phyloP scores from a whole-genome alignment of 1,140 invertebrate species.

The Ericerus pela region DNA sequence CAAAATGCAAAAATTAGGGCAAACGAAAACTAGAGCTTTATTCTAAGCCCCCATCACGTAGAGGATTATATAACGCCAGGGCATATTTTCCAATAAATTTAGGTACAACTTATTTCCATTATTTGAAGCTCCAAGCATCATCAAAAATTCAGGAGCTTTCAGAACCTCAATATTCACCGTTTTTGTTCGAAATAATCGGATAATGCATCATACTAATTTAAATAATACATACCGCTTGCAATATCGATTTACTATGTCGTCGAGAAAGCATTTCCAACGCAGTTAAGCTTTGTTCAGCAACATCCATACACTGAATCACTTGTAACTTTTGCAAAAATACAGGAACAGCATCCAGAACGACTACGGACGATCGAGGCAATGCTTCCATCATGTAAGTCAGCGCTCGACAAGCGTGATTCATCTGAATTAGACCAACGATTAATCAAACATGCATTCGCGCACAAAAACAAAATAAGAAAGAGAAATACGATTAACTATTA shows the following conservation, averaged over 20 bases:
- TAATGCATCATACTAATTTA: no score
- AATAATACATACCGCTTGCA: slow-evolving; percentile 69
- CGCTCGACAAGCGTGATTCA: slow-evolving; percentile 97
- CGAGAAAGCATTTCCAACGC: slow-evolving; percentile 91
- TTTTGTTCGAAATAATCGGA: no score
- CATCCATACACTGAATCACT: slow-evolving; percentile 98
- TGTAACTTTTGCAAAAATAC: slow-evolving; percentile 90
- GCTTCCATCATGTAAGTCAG: slow-evolving; percentile 99
- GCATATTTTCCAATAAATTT: no score
- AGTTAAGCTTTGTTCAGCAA: slow-evolving; percentile 91
- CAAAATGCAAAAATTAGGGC: no score
- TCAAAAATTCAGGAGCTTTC: no score
- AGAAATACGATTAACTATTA: neutral
- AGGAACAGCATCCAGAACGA: slow-evolving; percentile 92
- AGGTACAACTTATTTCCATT: no score
- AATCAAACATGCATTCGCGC: no score
- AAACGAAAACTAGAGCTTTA: no score
- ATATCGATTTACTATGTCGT: slow-evolving; percentile 89
- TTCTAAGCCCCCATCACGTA: no score
- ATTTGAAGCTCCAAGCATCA: no score
- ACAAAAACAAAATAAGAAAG: neutral
- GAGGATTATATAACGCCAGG: no score
- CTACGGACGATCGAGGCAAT: slow-evolving; percentile 82
- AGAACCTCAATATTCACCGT: no score
- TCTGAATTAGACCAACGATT: slow-evolving; percentile 39